A percentile compares a stretch with the other conserved stretches of the same genome.
Conservation (phyloP, 2,113 vertebrate species). For the Phalacrocorax pelagicus region DNA sequence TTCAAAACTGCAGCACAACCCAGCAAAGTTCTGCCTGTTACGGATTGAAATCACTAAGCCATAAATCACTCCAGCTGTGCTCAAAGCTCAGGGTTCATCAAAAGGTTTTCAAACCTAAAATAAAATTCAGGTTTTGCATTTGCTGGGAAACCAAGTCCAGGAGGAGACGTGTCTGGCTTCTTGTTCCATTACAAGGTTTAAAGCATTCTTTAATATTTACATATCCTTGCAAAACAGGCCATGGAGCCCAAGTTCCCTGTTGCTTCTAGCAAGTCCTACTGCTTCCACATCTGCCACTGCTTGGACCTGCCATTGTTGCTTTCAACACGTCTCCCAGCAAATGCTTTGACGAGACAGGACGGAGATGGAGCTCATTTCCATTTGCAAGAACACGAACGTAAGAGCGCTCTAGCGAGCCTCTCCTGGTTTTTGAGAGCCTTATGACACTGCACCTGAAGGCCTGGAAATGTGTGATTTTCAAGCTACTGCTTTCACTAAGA, state of each 20-base stretch:
- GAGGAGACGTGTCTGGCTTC: neutral
- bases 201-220: neutral
- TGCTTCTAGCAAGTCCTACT: neutral
- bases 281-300: neutral
- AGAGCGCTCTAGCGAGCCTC: neutral
- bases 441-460: neutral
- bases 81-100: slow-evolving; percentile 24
- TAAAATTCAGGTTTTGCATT: neutral
- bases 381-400: neutral
- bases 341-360: neutral
- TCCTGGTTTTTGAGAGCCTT: neutral
- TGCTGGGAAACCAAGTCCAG: neutral
- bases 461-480: slow-evolving; percentile 6
- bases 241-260: neutral
- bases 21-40: neutral
- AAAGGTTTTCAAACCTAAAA: slow-evolving; percentile 33
- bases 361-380: neutral
- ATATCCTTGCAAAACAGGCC: neutral
- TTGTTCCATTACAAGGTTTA: neutral
- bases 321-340: neutral
- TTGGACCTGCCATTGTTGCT: neutral
- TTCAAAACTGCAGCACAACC: neutral
- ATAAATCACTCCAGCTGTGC: neutral
- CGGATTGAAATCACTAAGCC: slow-evolving; percentile 5
- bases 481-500: neutral